phyloP scores from a whole-genome alignment of 2,797 vertebrate genomes.

The Cirrhinus mrigala region DNA sequence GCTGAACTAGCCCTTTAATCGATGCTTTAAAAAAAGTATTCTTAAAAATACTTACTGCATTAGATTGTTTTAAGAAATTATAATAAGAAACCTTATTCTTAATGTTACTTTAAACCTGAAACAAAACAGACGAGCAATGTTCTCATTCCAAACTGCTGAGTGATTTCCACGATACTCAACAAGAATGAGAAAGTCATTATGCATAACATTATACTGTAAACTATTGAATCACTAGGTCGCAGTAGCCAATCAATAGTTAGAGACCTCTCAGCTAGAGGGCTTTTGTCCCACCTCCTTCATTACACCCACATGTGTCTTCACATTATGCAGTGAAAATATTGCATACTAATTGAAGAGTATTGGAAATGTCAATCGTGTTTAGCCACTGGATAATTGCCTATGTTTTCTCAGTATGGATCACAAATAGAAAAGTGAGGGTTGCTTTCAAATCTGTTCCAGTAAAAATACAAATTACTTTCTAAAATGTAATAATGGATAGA shows the following conservation, averaged over 20 bases:
- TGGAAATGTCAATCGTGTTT: conserved; percentile 13
- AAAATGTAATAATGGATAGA: background rate
- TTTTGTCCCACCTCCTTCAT: background rate
- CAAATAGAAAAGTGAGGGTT: background rate
- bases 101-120: background rate
- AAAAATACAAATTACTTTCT: background rate
- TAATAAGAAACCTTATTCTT: background rate
- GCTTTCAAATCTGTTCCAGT: background rate
- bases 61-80: background rate
- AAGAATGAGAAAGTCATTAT: conserved; percentile 8
- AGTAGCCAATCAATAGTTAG: conserved; percentile 33
- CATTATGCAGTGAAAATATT: conserved; percentile 22
- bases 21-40: no score
- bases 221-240: conserved; percentile 14
- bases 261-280: conserved; percentile 10
- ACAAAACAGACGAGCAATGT: background rate
- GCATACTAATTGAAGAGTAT: conserved; percentile 25
- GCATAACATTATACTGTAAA: background rate
- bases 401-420: background rate
- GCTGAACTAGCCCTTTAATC: no score
- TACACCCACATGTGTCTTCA: conserved; percentile 24
- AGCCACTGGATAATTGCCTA: background rate
- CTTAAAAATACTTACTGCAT: background rate
- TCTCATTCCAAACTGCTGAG: conserved; percentile 14
- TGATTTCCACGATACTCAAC: conserved; percentile 22